Evolutionary conservation across 2,797 vertebrate genomes (phyloP).

Genomic region (Leptatherina wallacei): DNA sequence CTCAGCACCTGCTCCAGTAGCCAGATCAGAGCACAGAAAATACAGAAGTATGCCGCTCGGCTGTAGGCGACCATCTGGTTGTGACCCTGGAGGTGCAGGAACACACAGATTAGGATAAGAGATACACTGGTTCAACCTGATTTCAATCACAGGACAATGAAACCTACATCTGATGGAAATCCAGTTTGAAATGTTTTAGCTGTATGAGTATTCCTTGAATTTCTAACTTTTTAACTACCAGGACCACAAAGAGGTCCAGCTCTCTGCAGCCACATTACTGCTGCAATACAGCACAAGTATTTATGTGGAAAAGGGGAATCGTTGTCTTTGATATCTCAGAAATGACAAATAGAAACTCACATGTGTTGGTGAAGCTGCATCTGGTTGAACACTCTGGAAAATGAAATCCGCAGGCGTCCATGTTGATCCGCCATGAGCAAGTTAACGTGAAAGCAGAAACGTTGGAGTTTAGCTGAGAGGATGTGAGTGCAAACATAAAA

Average conservation of each 20-base stretch:
- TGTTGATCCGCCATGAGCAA: background rate
- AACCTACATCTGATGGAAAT: background rate
- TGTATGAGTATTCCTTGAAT: background rate
- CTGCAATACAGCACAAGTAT: too few species aligned
- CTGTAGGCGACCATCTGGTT: constrained; percentile 97
- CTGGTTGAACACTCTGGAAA: constrained; percentile 95
- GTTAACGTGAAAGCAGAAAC: background rate
- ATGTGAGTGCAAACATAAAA: background rate
- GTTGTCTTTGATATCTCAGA: background rate
- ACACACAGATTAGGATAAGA: background rate
- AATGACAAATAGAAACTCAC: constrained; percentile 83
- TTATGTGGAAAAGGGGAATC: too few species aligned
- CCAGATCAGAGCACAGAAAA: constrained; percentile 95
- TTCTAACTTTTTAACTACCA: too few species aligned
- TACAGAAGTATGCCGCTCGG: constrained; percentile 95
- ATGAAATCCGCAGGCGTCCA: constrained; percentile 58
- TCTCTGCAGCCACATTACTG: too few species aligned
- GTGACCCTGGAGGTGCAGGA: constrained; percentile 87
- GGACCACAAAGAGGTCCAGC: too few species aligned
- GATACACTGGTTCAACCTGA: background rate
- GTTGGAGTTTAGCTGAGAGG: constrained; percentile 12
- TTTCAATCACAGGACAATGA: background rate
- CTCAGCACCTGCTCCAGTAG: constrained; percentile 91
- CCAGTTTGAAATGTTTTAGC: background rate
- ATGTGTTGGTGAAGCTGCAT: constrained; percentile 96